Conservation (phyloP, 2,797 vertebrate species). For the Lithobates pipiens region DNA sequence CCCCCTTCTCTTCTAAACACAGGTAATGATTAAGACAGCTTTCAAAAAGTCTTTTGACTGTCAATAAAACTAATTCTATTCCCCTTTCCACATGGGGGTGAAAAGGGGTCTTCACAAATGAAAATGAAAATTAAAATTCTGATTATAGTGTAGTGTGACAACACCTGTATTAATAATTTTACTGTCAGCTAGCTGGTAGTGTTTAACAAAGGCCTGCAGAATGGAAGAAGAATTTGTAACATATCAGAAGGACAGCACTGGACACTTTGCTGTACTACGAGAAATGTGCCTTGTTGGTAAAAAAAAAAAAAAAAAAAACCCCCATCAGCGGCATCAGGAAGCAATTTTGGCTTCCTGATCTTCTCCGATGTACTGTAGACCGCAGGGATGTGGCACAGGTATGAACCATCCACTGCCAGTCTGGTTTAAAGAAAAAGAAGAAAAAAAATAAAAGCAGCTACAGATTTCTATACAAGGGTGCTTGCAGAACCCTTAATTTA, state of each 20-base stretch:
- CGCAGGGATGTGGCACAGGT: too few species aligned
- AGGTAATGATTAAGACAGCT: conserved; percentile 84
- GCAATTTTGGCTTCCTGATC: too few species aligned
- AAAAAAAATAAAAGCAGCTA: too few species aligned
- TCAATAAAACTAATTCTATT: conserved; percentile 88
- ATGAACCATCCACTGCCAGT: too few species aligned
- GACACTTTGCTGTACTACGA: conserved; percentile 74
- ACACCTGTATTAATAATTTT: conserved; percentile 90
- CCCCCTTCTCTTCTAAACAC: conserved; percentile 74
- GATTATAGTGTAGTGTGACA: conserved; percentile 88
- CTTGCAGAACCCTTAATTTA: too few species aligned
- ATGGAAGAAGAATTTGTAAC: conserved; percentile 84
- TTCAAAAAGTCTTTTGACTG: conserved; percentile 87
- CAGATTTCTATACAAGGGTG: too few species aligned
- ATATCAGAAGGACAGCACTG: conserved; percentile 80
- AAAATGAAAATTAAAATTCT: conserved; percentile 89
- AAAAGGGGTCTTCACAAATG: conserved; percentile 82
- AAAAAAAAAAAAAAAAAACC: conserved; percentile 84
- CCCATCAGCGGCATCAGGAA: conserved; percentile 63
- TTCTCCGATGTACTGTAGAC: too few species aligned
- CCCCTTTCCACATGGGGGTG: conserved; percentile 76
- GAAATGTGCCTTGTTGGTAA: conserved; percentile 79
- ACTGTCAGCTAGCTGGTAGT: conserved; percentile 85
- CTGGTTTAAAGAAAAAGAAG: too few species aligned
- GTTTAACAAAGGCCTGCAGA: conserved; percentile 85